These are phyloP conservation scores for Myodes glareolus DNA, from an alignment of 2,113 vertebrate genomes.

Conservation along the genomic window DNA sequence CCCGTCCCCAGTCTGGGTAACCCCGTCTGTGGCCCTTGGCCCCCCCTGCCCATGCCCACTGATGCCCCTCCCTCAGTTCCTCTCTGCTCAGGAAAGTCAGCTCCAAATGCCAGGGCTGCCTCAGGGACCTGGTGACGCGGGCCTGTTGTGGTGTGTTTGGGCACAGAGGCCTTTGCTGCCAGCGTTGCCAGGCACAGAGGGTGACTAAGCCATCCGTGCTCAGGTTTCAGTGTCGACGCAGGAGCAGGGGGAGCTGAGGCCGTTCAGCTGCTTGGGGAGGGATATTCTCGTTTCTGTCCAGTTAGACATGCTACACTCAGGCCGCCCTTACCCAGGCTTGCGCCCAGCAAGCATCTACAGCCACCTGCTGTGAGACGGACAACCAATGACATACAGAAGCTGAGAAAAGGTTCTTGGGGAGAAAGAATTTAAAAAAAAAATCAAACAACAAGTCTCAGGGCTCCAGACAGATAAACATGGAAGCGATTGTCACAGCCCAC, in stretches of 20 bases:
- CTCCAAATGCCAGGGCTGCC: slow-evolving; percentile 62
- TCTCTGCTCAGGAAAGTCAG: not conserved
- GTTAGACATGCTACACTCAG: not conserved
- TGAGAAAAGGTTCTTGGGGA: not conserved
- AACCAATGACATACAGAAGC: not conserved
- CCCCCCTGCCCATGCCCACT: not conserved
- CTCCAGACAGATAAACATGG: not conserved
- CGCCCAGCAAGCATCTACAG: not conserved
- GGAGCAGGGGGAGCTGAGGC: slow-evolving; percentile 15
- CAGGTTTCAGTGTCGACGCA: slow-evolving; percentile 81
- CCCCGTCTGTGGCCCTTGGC: not conserved
- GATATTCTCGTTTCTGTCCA: slow-evolving; percentile 51
- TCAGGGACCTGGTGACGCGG: slow-evolving; percentile 67
- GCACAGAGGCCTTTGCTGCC: slow-evolving; percentile 72
- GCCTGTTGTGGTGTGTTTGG: slow-evolving; percentile 80
- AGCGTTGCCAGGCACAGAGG: slow-evolving; percentile 82
- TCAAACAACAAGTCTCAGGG: not conserved
- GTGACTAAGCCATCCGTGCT: slow-evolving; percentile 85
- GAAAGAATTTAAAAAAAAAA: not conserved
- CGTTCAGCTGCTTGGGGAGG: slow-evolving; percentile 68
- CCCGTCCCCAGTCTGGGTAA: not conserved
- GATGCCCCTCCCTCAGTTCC: not conserved
- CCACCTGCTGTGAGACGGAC: not conserved
- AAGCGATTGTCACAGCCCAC: not conserved
- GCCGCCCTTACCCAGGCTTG: fast-evolving